phyloP scores from a whole-genome alignment of 2,888 invertebrate genomes.

The Eurytoma adleriae region DNA sequence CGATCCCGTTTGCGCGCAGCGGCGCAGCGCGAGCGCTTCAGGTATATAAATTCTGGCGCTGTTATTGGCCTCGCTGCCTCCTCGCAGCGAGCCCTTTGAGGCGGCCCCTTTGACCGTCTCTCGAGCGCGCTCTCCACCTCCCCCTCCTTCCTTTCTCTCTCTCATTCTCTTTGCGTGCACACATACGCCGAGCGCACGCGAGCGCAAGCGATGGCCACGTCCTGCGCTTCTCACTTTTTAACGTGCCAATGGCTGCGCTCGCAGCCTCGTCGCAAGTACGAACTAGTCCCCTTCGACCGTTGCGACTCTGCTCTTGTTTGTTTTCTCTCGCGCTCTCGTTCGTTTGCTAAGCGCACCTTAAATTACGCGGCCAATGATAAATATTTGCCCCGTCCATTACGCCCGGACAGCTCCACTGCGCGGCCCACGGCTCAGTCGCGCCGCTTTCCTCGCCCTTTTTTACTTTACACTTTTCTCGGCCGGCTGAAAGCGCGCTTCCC shows the following conservation, averaged over 20 bases:
- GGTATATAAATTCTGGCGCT: slow-evolving; percentile 44
- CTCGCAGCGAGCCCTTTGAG: slow-evolving; percentile 47
- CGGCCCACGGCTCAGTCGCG: slow-evolving; percentile 40
- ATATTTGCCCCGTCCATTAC: slow-evolving; percentile 73
- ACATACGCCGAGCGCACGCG: slow-evolving; percentile 11
- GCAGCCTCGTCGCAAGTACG: not conserved
- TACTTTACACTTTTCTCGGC: not conserved
- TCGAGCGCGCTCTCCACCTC: slow-evolving; percentile 32
- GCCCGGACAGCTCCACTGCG: slow-evolving; percentile 40
- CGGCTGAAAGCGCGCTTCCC: not conserved
- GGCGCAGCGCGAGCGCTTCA: slow-evolving; percentile 64
- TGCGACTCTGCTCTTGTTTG: slow-evolving; percentile 67
- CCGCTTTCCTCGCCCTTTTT: not conserved
- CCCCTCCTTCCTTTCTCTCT: slow-evolving; percentile 53
- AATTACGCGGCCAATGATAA: slow-evolving; percentile 74
- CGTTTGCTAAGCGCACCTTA: slow-evolving; percentile 74
- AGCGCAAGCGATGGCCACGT: slow-evolving; percentile 11
- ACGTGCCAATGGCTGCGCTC: slow-evolving; percentile 15
- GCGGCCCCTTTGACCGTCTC: slow-evolving; percentile 62
- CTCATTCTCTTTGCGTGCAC: not conserved
- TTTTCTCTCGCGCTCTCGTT: slow-evolving; percentile 72
- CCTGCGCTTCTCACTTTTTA: slow-evolving; percentile 34
- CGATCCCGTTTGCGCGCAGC: slow-evolving; percentile 57
- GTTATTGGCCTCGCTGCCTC: slow-evolving; percentile 44
- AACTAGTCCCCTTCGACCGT: slow-evolving; percentile 24